These are phyloP conservation scores for Rugalucina vietnamica DNA, from an alignment of 2,888 invertebrate genomes.

Conservation along the genomic window DNA sequence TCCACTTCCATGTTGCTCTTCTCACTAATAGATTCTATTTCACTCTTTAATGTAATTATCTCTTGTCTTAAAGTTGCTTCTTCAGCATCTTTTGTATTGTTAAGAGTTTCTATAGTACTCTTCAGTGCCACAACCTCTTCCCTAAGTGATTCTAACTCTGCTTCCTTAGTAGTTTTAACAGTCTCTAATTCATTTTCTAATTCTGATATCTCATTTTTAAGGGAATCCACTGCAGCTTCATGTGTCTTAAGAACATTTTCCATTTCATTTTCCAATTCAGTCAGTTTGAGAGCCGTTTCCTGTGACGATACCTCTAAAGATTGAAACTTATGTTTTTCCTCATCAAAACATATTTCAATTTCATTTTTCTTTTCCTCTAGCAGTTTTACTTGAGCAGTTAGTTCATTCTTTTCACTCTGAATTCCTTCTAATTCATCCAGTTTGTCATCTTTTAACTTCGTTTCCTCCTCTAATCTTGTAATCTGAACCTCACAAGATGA, in stretches of 20 bases:
- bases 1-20: too few relatives aligned
- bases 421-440: conserved; percentile 32
- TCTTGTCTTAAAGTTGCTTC: too few relatives aligned
- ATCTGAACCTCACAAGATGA: conserved; percentile 12
- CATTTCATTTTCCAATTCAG: conserved; percentile 1
- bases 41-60: too few relatives aligned
- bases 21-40: too few relatives aligned
- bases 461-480: conserved; percentile 40
- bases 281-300: neutral
- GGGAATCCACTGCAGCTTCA: conserved; percentile 66
- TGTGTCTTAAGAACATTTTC: conserved; percentile 1
- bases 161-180: too few relatives aligned
- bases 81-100: too few relatives aligned
- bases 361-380: conserved; percentile 8
- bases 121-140: too few relatives aligned
- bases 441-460: conserved; percentile 32
- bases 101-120: too few relatives aligned
- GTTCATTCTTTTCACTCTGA: conserved; percentile 19
- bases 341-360: neutral
- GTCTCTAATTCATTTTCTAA: conserved; percentile 82
- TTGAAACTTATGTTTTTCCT: neutral
- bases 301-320: neutral
- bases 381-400: conserved; percentile 7
- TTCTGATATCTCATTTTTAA: conserved; percentile 80
- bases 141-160: too few relatives aligned